Percentiles rank a stretch among this genome's conserved stretches.
These are phyloP conservation scores for Scytalopus superciliaris DNA, from an alignment of 2,113 vertebrate species.

Conservation along the genomic window DNA sequence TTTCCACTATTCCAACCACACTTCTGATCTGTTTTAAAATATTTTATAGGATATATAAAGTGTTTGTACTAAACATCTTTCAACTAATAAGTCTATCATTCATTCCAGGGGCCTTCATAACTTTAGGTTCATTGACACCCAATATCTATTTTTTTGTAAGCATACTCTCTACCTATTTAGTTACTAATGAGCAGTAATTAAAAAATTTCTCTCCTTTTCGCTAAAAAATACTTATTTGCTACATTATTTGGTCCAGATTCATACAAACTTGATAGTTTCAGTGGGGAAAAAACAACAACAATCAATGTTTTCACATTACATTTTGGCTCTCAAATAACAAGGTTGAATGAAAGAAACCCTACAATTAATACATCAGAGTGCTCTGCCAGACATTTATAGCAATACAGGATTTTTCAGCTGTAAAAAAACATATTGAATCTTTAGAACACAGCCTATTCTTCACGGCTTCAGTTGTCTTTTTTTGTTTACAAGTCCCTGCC, in stretches of 20 bases:
- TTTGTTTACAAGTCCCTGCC: constrained; percentile 83
- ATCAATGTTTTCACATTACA: not conserved
- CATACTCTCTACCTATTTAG: not conserved
- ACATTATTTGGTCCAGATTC: not conserved
- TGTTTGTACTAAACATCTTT: not conserved
- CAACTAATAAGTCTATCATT: not conserved
- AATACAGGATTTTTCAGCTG: constrained; percentile 68
- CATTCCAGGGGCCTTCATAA: not conserved
- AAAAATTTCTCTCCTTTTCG: not conserved
- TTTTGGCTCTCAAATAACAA: not conserved
- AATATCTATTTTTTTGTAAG: not conserved
- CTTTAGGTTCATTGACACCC: not conserved
- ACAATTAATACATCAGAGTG: constrained; percentile 71
- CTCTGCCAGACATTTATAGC: constrained; percentile 61
- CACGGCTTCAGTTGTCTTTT: constrained; percentile 76
- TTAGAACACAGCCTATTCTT: constrained; percentile 75
- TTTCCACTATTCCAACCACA: not conserved
- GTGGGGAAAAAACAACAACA: not conserved
- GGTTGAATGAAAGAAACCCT: not conserved
- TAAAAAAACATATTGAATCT: constrained; percentile 77
- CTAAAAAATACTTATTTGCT: not conserved
- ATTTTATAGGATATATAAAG: not conserved
- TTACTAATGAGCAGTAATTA: not conserved
- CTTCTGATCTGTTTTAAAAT: not conserved
- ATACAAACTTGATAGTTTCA: not conserved